Percentiles rank a stretch among this genome's conserved stretches.
Conservation (phyloP, 2,797 vertebrate species). For the Glossophaga mutica region DNA sequence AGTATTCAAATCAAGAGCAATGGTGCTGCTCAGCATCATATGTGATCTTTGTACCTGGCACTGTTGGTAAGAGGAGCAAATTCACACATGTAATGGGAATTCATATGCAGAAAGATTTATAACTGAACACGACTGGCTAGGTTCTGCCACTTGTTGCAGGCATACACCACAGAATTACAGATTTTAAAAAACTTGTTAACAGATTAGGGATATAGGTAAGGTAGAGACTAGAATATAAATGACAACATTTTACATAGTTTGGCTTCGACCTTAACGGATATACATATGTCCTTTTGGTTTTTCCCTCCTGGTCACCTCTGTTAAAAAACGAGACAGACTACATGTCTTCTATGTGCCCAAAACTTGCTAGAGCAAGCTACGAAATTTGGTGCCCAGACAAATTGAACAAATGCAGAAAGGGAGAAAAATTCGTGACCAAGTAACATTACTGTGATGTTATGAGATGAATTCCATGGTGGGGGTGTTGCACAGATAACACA, state of each 20-base stretch:
- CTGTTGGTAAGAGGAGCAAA: background rate
- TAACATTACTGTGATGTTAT: background rate
- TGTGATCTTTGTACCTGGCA: background rate
- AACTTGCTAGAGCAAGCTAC: background rate
- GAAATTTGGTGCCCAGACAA: background rate
- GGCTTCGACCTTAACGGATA: too few species aligned
- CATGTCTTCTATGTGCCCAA: background rate
- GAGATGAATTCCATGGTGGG: background rate
- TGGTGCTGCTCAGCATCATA: background rate
- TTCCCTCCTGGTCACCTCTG: background rate
- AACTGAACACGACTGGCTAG: background rate
- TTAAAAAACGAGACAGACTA: background rate
- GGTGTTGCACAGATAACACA: background rate
- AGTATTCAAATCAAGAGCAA: background rate
- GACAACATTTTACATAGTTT: background rate
- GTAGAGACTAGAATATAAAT: background rate
- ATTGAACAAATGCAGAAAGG: background rate
- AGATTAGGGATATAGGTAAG: background rate
- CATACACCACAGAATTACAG: background rate
- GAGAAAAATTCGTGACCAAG: background rate
- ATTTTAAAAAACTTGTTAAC: background rate
- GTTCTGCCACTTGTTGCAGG: background rate
- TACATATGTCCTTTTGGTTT: background rate
- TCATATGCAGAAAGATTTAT: background rate
- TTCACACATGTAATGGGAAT: background rate